Conservation (phyloP, 2,113 vertebrate species). For the Dromiciops gliroides region DNA sequence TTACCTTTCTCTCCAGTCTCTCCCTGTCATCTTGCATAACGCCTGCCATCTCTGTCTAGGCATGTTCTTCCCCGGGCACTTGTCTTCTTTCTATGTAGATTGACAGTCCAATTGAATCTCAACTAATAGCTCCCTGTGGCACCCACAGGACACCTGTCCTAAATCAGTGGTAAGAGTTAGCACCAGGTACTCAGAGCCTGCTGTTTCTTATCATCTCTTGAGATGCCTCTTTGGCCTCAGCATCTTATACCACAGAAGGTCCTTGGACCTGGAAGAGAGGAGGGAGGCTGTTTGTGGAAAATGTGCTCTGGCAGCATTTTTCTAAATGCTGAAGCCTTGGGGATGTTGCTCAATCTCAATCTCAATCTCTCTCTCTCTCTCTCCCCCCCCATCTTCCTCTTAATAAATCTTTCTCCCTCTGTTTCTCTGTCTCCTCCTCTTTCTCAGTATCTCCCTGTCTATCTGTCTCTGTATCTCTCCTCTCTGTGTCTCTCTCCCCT, state of each 20-base stretch:
- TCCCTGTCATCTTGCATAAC: background rate
- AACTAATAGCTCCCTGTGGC: background rate
- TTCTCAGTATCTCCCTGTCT: background rate
- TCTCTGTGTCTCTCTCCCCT: no score
- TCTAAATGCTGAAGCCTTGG: fast-evolving
- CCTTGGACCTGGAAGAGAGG: background rate
- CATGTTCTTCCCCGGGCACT: background rate
- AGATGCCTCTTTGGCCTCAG: background rate
- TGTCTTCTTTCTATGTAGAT: background rate
- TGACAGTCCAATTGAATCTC: fast-evolving
- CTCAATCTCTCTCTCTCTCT: background rate
- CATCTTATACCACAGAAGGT: background rate
- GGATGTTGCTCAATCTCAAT: background rate
- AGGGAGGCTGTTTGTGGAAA: background rate
- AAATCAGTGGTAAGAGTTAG: no score
- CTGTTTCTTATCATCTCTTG: background rate
- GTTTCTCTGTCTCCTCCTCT: background rate
- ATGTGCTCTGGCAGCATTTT: background rate
- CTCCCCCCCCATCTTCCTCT: background rate
- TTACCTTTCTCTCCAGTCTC: background rate
- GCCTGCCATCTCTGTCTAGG: background rate
- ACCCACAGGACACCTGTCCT: fast-evolving
- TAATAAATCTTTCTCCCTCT: background rate
- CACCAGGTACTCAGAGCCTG: background rate
- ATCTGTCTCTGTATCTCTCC: no score